Evolutionary conservation across 2,888 invertebrate genomes (phyloP), one percentile per base, ranked within the genome.

Genomic region (Ptycholaimellus sp.): DNA sequence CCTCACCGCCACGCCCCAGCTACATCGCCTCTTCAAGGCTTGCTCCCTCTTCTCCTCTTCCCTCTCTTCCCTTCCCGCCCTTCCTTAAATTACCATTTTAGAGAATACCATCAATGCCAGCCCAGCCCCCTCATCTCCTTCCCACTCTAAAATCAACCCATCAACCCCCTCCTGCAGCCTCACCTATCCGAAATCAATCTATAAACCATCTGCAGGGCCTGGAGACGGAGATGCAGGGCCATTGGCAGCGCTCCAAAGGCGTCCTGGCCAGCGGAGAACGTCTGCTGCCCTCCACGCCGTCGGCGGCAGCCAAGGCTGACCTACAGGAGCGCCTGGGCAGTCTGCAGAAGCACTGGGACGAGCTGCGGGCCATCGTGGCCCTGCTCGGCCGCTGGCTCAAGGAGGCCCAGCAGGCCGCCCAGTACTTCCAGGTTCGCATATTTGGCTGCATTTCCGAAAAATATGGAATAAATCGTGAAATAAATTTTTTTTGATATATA

Each of bases 21-120:
- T 87, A 37, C 73, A 79, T 41, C 83, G 85, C 60, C 83, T 85
- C 54, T 90, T 87, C 59, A 83, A 87, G 51, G 79, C 74, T 44
- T 20, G 39, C 17, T n/a, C n/a, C n/a, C n/a, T n/a, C n/a, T n/a
- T n/a, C n/a, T n/a, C n/a, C n/a, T n/a, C n/a, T n/a, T n/a, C n/a
- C n/a, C n/a, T n/a, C n/a, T n/a, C n/a, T n/a, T n/a, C n/a, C n/a
- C n/a, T n/a, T n/a, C n/a, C n/a, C n/a, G n/a, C n/a, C n/a, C n/a
- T n/a, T n/a, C n/a, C n/a, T 25, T 25, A 9, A 25, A 25, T 25
- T 25, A 25, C 13, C 7, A 25, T 25, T 25, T 13, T 9, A 25
- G 7, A 17, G 6, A 7, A 6, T 3, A 31, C 4, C 6, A 11
- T 17, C n/a, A n/a, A n/a, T n/a, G n/a, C n/a, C n/a, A n/a, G n/a